Evolutionary conservation across 2,888 invertebrate species (phyloP).

Genomic region (Cryptocephalus moraei): DNA sequence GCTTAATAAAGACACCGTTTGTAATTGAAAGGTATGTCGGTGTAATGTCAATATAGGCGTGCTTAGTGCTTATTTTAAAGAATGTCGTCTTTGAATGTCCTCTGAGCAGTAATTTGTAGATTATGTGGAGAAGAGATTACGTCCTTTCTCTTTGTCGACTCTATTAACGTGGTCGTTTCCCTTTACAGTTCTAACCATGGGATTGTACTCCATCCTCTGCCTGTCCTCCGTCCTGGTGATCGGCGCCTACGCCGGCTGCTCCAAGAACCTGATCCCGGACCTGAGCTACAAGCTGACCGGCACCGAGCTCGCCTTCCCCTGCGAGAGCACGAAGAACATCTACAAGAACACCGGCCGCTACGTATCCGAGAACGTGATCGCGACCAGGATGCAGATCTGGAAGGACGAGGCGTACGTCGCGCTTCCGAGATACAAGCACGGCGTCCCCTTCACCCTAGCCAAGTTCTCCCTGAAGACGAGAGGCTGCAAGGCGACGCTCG

Average conservation of each 20-base stretch:
- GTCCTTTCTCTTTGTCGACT: too few species aligned
- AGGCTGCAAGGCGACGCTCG: slow-evolving; percentile 42
- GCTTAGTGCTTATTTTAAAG: too few species aligned
- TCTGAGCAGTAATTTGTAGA: too few species aligned
- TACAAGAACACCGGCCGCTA: slow-evolving; percentile 48
- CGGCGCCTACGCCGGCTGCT: slow-evolving; percentile 14
- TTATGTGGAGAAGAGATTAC: too few species aligned
- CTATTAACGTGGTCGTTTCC: too few species aligned
- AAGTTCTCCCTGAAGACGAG: slow-evolving; percentile 43
- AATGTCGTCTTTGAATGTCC: too few species aligned
- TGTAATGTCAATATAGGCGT: too few species aligned
- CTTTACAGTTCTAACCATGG: slow-evolving; percentile 11
- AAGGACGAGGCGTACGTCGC: slow-evolving; percentile 48
- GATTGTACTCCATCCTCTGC: slow-evolving; percentile 9
- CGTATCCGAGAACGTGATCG: slow-evolving; percentile 49
- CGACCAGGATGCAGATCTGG: slow-evolving; percentile 49
- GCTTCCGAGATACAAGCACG: slow-evolving; percentile 49
- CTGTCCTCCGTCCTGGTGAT: slow-evolving; percentile 12
- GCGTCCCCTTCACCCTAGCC: slow-evolving; percentile 51
- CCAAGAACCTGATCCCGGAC: slow-evolving; percentile 24
- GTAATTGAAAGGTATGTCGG: too few species aligned
- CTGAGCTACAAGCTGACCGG: slow-evolving; percentile 26
- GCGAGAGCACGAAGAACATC: slow-evolving; percentile 44
- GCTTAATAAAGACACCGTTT: too few species aligned
- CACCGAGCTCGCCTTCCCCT: slow-evolving; percentile 22